Conservation (phyloP, 2,113 vertebrate species). For the Dromas ardeola region DNA sequence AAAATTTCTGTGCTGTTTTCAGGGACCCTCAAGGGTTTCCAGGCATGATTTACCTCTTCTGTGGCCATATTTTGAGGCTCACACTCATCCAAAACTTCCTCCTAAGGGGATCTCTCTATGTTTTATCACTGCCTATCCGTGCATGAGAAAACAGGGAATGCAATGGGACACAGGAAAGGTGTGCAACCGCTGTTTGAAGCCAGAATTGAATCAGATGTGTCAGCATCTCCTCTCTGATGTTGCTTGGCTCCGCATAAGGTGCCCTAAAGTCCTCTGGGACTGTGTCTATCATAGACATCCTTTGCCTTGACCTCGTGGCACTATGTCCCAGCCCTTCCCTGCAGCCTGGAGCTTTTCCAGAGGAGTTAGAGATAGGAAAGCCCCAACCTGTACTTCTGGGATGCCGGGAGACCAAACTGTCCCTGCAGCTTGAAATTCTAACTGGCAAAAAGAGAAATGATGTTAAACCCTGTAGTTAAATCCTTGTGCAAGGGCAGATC, state of each 20-base stretch:
- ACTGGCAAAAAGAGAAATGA: neutral
- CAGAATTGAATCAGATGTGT: neutral
- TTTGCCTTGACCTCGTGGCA: neutral
- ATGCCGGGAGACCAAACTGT: neutral
- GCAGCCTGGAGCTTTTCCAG: neutral
- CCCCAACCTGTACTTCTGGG: neutral
- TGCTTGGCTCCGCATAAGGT: neutral
- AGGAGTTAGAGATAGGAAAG: neutral
- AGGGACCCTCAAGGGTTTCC: neutral
- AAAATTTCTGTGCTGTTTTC: conserved; percentile 3
- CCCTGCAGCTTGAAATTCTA: neutral
- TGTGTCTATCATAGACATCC: accelerated
- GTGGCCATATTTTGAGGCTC: neutral
- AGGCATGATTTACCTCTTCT: neutral
- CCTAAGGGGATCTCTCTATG: neutral
- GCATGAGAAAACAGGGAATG: neutral
- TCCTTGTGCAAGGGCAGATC: accelerated
- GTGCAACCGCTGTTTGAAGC: neutral
- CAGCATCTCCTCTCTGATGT: neutral
- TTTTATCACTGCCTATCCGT: accelerated
- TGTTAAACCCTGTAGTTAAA: neutral
- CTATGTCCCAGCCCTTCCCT: neutral
- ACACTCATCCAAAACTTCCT: neutral
- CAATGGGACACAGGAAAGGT: neutral
- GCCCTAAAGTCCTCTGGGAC: neutral